Conservation (phyloP, 2,113 vertebrate species). For the Psilopogon haemacephalus region DNA sequence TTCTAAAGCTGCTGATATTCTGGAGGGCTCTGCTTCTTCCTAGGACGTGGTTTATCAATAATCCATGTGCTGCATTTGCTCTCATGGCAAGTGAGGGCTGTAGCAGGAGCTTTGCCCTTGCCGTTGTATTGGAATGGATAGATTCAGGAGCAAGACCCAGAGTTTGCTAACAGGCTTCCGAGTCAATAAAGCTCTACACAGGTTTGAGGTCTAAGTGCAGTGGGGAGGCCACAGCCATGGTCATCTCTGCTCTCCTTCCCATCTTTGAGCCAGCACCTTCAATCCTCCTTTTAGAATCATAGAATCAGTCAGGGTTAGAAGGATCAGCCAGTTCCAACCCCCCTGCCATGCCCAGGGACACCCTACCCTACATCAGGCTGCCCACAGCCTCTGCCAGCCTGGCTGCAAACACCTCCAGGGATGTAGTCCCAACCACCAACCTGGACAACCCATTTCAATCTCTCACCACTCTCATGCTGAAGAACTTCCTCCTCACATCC, state of each 20-base stretch:
- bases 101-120: neutral
- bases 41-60: neutral
- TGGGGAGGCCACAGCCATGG: rapidly evolving
- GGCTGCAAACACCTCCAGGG: too few relatives aligned
- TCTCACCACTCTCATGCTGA: too few relatives aligned
- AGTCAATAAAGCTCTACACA: neutral
- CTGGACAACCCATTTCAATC: too few relatives aligned
- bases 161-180: neutral
- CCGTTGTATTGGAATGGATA: neutral
- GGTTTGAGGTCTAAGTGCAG: neutral
- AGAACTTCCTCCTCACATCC: too few relatives aligned
- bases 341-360: too few relatives aligned
- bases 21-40: neutral
- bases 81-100: neutral
- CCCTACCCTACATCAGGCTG: too few relatives aligned
- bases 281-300: neutral
- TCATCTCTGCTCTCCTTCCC: neutral
- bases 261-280: neutral
- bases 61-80: neutral
- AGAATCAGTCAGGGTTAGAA: too few relatives aligned
- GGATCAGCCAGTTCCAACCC: too few relatives aligned
- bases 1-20: neutral
- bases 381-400: too few relatives aligned
- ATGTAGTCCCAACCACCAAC: too few relatives aligned
- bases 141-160: neutral